Evolutionary conservation across 2,113 vertebrate species (phyloP).

Genomic region (Rhinopithecus roxellana): DNA sequence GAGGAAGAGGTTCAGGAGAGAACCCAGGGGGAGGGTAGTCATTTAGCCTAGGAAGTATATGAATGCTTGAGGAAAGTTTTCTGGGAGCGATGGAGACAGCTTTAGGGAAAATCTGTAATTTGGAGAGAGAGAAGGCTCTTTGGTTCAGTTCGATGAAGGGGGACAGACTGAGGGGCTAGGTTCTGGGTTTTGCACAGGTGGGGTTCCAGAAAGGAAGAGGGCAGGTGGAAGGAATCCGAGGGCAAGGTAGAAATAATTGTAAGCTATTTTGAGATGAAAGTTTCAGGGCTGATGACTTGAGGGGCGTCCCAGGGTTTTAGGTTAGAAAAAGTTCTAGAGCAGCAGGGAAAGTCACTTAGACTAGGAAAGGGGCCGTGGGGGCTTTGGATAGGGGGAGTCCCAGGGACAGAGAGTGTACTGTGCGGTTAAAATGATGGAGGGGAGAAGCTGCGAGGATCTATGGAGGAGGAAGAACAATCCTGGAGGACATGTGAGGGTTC

Average conservation of each 20-base stretch:
- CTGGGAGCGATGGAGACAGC: not conserved
- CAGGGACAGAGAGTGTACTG: not conserved
- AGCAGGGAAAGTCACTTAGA: not conserved
- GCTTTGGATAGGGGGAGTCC: not conserved
- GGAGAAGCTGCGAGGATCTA: not conserved
- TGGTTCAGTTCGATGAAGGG: not conserved
- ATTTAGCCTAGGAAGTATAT: constrained; percentile 29
- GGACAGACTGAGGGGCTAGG: not conserved
- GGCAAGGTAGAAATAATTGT: not conserved
- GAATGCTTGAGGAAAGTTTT: constrained; percentile 31
- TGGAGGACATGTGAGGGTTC: not conserved
- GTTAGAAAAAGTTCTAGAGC: constrained; percentile 13
- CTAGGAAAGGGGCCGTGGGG: not conserved
- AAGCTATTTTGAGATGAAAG: constrained; percentile 5
- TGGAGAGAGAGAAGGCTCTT: not conserved
- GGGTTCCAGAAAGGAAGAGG: not conserved
- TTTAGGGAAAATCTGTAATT: not conserved
- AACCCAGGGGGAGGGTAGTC: not conserved
- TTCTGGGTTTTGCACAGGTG: not conserved
- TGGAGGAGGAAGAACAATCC: not conserved
- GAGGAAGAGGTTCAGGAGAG: not conserved
- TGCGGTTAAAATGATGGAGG: not conserved
- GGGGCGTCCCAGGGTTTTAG: not conserved
- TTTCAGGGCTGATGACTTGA: not conserved
- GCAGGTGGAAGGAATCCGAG: not conserved